Base-by-base conservation (phyloP, 2,113 vertebrate species). In the Rutilus rutilus region DNA sequence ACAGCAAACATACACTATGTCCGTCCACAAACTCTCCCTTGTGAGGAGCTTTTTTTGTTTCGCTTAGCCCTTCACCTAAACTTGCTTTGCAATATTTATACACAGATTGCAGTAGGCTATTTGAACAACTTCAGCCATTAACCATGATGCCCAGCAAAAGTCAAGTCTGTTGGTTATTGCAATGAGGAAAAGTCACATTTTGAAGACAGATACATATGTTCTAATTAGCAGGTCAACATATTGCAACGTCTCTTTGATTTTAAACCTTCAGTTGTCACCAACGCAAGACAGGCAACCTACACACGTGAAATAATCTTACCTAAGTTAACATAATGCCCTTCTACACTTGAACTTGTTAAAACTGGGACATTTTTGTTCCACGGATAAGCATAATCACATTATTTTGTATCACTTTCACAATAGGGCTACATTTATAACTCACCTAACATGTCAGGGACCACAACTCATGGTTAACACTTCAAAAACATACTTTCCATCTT, bases 1-100 rank as follows among this genome's bases (percentile, higher is more conserved):
- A 88, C 78, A 88, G 89, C 85, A 93, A 91, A 89, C 89, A 91
- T 89, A 87, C 84, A 89, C 65, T 69, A 84, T 90, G 88, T 92
- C 84, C 69, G 85, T 65, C 84, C 87, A 93, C 91, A 94, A 80
- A 23, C 89, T 82, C n/a, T 82, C 74, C 87, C 83, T 91, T 93
- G 90, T 93, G 91, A 87, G 89, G 82, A 78, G 78, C 30, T 83
- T 90, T 91, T 52, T 57, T 57, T 54, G 79, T 92, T 91, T 93
- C 86, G 88, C 92, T 88, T 88, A 86, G 87, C 85, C 39, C 33
- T 52, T 81, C 87, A 78, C 89, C 86, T 87, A 88, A 87, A 84
- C 87, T 86, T 85, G 42, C 47, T 52, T 33, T 54, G 75, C 75
- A 33, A 54, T 39, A 36, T 50, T 50, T 50, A 77, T 77, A 30